Base-by-base conservation (phyloP, 2,113 vertebrate genomes). In the Anser cygnoides region DNA sequence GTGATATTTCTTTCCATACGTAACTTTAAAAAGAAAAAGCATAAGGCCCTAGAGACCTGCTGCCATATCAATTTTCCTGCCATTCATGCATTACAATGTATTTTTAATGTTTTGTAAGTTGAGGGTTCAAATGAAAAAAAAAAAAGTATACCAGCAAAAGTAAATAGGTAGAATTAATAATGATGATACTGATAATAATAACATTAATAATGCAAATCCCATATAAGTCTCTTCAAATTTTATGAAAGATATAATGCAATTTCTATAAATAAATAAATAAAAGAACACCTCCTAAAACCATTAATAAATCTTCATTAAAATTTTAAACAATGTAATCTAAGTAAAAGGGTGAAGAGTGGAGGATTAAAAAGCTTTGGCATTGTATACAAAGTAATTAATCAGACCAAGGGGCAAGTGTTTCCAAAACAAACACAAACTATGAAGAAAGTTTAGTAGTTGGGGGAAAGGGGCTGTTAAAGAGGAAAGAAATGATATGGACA, bases 251-350 rank as follows among this genome's bases (percentile, higher is more conserved):
- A 62, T 95, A 95, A 81, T 54, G 66, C 52, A 44, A 62, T 96
- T 96, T 93, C 73, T 57, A 78, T 90, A 66, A 57, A 2, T 35
- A 50, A 50, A 50, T 23, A 50, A 50, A 50, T 54, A 59, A 37
- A 35, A 18, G 10, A 49, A 49, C 46, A 50, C 49, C 4, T 22
- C 63, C 18, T 21, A 74, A 86, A 93, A 88, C 39, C 92, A 61
- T 75, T 78, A 87, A 91, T 92, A 87, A 75, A 82, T 89, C 77
- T 93, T 92, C 73, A 94, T 97, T 92, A 97, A 93, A 96, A 78
- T 72, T 94, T 94, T 76, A 96, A 93, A 74, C 15, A 88, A 67
- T 58, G 59, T 31, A 94, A 89, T 86, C 43, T 82, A 82, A 87
- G 52, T 10, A 78, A 35, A 86, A 75, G n/a, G 10, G 46, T 49